phyloP scores from a whole-genome alignment of 2,797 vertebrate genomes.

The Cottoperca gobio region DNA sequence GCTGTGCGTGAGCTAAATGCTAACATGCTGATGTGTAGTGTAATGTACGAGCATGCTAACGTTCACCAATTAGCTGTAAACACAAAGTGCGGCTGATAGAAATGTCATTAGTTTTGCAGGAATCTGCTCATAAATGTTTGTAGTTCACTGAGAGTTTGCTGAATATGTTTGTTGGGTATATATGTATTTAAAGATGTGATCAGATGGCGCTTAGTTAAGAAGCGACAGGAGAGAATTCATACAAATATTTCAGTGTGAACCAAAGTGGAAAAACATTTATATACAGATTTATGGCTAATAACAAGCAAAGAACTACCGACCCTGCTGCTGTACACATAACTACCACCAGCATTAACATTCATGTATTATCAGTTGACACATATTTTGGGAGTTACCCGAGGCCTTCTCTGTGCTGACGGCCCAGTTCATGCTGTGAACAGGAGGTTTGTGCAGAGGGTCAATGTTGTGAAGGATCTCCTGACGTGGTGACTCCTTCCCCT shows the following conservation, averaged over 20 bases:
- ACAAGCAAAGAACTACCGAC: too few relatives aligned
- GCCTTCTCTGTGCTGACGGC: neutral
- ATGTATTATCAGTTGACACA: neutral
- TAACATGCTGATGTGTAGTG: neutral
- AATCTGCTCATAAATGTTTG: neutral
- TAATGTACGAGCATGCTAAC: neutral
- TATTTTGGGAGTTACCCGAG: constrained; percentile 59
- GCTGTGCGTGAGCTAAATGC: neutral
- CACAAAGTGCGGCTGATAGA: too few relatives aligned
- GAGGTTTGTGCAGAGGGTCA: constrained; percentile 89
- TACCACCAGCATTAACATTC: neutral
- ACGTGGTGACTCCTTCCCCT: constrained; percentile 90
- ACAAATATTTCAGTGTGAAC: neutral
- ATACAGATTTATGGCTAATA: too few relatives aligned
- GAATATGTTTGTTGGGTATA: too few relatives aligned
- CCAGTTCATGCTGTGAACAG: neutral
- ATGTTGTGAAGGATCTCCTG: constrained; percentile 97
- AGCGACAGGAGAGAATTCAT: neutral
- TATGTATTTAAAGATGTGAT: too few relatives aligned
- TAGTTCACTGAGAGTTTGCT: too few relatives aligned
- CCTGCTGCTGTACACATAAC: too few relatives aligned
- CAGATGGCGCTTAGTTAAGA: neutral
- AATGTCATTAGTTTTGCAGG: too few relatives aligned
- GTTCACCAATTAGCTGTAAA: neutral
- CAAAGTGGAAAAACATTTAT: neutral